Percentiles rank a stretch among this genome's conserved stretches.
Conservation (phyloP, 2,888 invertebrate species). For the Atethmia centrago region DNA sequence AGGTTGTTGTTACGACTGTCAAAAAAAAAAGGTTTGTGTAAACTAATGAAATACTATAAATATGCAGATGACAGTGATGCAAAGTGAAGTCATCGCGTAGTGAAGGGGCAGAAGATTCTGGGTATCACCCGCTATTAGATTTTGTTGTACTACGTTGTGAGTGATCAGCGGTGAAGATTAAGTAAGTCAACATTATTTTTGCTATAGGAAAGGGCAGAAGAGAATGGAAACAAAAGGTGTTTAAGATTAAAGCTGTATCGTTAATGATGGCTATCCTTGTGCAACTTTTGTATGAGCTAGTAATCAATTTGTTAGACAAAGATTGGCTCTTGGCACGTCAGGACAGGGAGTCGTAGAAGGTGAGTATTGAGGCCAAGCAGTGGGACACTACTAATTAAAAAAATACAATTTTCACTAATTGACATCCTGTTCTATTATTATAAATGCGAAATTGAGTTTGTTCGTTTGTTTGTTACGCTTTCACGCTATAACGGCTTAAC, state of each 20-base stretch:
- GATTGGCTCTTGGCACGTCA: not conserved
- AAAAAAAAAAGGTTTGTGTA: not conserved
- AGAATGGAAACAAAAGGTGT: not conserved
- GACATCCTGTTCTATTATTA: too few relatives aligned
- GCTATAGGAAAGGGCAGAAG: too few relatives aligned
- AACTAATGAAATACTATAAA: not conserved
- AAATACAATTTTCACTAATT: not conserved
- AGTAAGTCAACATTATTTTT: not conserved
- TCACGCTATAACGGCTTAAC: too few relatives aligned
- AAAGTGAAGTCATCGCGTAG: constrained; percentile 10
- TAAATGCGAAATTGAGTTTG: too few relatives aligned
- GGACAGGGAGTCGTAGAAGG: not conserved
- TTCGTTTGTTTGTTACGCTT: too few relatives aligned
- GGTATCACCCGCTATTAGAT: not conserved
- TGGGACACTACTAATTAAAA: not conserved
- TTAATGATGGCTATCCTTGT: not conserved
- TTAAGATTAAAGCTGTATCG: not conserved
- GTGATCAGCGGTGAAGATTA: not conserved
- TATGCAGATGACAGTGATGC: not conserved
- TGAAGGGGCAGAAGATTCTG: constrained; percentile 5
- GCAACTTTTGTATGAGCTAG: not conserved
- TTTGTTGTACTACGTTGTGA: too few relatives aligned
- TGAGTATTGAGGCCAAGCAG: too few relatives aligned
- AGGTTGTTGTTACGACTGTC: not conserved
- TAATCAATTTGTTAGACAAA: not conserved